Conservation (phyloP, 2,888 invertebrate genomes). For the Caenorhabditis imperialis region DNA sequence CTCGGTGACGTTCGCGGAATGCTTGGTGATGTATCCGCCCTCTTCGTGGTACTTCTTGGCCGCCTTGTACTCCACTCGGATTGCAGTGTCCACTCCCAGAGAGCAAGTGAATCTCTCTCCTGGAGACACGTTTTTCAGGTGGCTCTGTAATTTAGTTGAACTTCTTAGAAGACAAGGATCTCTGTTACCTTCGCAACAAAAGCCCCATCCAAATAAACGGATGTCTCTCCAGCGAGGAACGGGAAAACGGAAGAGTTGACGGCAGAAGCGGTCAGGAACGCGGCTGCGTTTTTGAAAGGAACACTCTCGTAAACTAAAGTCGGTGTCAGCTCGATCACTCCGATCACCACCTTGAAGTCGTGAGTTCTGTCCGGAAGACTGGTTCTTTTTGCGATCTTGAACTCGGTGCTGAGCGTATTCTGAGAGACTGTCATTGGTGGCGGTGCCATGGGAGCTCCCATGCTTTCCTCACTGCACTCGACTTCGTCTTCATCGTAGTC, state of each 20-base stretch:
- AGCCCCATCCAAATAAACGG: conserved; percentile 69
- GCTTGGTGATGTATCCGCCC: conserved; percentile 65
- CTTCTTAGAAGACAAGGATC: neutral
- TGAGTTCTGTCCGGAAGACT: conserved; percentile 78
- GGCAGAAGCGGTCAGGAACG: conserved; percentile 68
- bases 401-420: conserved; percentile 76
- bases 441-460: neutral
- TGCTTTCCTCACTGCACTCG: too few relatives aligned
- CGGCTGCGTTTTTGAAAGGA: conserved; percentile 74
- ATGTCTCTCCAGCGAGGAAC: conserved; percentile 67
- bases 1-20: conserved; percentile 60
- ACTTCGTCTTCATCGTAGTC: too few relatives aligned
- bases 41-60: conserved; percentile 78
- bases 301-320: conserved; percentile 77
- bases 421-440: conserved; percentile 58
- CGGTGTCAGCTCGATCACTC: conserved; percentile 77
- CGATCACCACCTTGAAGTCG: conserved; percentile 78
- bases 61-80: conserved; percentile 79
- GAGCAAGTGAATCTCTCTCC: conserved; percentile 78
- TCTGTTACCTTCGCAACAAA: conserved; percentile 68
- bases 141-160: conserved; percentile 47
- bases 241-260: conserved; percentile 67
- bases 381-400: conserved; percentile 76
- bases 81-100: conserved; percentile 79
- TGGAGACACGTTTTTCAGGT: conserved; percentile 78